phyloP scores from a whole-genome alignment of 2,113 vertebrate genomes.

The Arizona elegans region DNA sequence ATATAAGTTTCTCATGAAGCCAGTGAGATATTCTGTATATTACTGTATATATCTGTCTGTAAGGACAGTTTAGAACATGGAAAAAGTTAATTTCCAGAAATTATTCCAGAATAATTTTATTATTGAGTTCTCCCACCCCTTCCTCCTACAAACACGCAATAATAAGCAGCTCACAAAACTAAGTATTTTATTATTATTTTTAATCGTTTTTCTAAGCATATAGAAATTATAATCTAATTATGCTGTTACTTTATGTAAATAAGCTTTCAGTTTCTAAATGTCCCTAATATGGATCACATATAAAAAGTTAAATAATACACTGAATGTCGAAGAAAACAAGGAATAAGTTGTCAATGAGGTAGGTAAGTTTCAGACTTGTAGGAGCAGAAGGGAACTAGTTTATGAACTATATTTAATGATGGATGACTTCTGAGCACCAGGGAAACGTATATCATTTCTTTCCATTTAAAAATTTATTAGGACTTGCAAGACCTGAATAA shows the following conservation, averaged over 20 bases:
- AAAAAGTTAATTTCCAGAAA: not conserved
- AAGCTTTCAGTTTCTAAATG: constrained; percentile 31
- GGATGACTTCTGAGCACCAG: constrained; percentile 42
- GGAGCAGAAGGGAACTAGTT: constrained; percentile 43
- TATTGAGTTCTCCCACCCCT: not conserved
- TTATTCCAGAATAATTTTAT: not conserved
- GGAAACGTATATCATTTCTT: constrained; percentile 34
- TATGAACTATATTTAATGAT: constrained; percentile 52
- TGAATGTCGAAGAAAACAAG: constrained; percentile 45
- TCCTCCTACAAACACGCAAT: constrained; percentile 35
- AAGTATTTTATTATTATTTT: constrained; percentile 10
- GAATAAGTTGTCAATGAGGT: constrained; percentile 34
- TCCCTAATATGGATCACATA: constrained; percentile 4
- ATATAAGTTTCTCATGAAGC: not conserved
- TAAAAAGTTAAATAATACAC: constrained; percentile 24
- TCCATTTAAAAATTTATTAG: constrained; percentile 68
- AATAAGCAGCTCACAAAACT: constrained; percentile 27
- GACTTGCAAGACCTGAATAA: constrained; percentile 54
- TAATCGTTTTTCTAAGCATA: constrained; percentile 31
- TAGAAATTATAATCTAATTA: constrained; percentile 38
- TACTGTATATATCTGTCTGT: not conserved
- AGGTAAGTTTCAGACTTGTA: constrained; percentile 35
- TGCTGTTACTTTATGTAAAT: constrained; percentile 41
- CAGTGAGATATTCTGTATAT: not conserved
- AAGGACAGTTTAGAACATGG: not conserved